Percentiles rank a stretch among this genome's conserved stretches.
phyloP scores from a whole-genome alignment of 2,113 vertebrate species.

The Canis aureus region DNA sequence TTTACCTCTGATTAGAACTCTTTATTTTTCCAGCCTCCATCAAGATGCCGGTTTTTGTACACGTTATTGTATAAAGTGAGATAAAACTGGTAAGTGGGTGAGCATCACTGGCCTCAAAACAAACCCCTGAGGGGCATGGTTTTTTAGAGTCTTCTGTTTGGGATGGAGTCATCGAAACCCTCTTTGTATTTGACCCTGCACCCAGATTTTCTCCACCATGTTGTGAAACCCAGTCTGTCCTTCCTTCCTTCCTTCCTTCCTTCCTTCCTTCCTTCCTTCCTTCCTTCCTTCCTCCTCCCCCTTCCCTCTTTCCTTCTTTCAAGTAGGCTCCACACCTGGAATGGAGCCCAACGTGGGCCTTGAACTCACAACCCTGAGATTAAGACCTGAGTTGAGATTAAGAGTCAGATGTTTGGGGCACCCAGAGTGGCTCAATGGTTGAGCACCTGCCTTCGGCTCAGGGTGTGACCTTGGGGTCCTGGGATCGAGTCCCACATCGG shows the following conservation, averaged over 20 bases:
- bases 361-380: neutral
- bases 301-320: too few relatives aligned
- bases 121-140: neutral
- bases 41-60: neutral
- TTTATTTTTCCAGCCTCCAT: neutral
- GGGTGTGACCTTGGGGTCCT: too few relatives aligned
- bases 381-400: neutral
- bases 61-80: neutral
- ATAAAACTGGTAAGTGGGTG: neutral
- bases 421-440: too few relatives aligned
- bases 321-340: too few relatives aligned
- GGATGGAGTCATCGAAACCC: neutral
- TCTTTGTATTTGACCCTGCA: neutral
- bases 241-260: too few relatives aligned
- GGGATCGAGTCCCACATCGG: too few relatives aligned
- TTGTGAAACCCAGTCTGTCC: neutral
- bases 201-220: neutral
- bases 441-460: too few relatives aligned
- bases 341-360: neutral
- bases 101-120: neutral
- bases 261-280: neutral
- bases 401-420: neutral
- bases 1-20: neutral
- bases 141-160: neutral
- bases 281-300: too few relatives aligned